Evolutionary conservation across 2,113 vertebrate species (phyloP), one percentile per base, ranked within the genome.

Genomic region (Ovibos moschatus): DNA sequence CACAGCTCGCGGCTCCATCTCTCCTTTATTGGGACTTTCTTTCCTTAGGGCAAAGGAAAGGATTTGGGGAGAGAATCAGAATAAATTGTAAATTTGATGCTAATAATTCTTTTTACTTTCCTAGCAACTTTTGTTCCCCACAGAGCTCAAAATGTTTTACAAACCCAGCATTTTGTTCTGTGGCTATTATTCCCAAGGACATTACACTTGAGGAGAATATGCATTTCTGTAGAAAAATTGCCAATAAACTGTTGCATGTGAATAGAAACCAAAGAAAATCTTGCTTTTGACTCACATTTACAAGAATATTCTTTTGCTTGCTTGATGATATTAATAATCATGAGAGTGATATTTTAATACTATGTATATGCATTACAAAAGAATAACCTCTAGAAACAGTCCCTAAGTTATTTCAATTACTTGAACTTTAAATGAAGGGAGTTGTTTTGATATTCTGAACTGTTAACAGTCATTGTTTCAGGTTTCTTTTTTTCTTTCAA

Each of bases 101-200:
- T 93, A 95, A 96, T 94, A 95, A 85, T 93, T 60, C 74, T 91
- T 95, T 85, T 53, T 84, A 89, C 88, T 93, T 92, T 51, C 23
- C 51, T 87, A 89, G 71, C 19, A 96, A 91, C 17, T 90, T 88
- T 92, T 93, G 71, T 64, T 97, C 57, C 85, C 71, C 43, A 76
- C 33, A 47, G 95, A 97, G 57, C 62, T 97, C 95, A 97, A 94
- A 97, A 97, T 96, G 91, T 97, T 97, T 97, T 97, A 93, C 51
- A 97, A 93, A 97, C 23, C 82, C 45, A 95, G 82, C 91, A 96
- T 97, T 98, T 94, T 96, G 23, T 89, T 96, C 97, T 91, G 40
- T 81, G 82, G 60, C 57, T 91, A 94, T 95, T 92, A 96, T 94
- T 96, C 86, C 91, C 60, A 83, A 97, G 87, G 57, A 95, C 94